Base-by-base conservation (phyloP, 53 echinoderm and acorn worm species). In the Arbacia lixula region DNA sequence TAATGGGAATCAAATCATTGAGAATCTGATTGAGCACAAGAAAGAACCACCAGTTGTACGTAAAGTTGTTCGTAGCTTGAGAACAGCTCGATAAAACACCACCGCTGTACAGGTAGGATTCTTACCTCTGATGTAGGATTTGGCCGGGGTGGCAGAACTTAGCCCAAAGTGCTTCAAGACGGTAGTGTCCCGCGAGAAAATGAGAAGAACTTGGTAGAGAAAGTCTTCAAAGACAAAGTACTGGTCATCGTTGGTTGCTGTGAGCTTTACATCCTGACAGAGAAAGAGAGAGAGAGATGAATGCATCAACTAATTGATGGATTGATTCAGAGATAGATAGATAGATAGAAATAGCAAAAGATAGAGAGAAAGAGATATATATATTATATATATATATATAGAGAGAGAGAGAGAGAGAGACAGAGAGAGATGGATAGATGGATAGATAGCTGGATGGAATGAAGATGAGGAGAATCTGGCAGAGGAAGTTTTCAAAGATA, bases 171-270 rank as follows among this genome's bases (percentile, higher is more conserved):
- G 98, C 54, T 90, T 92, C 60, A 97, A 66, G 69, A 97, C 92
- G 41, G 76, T 78, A 53, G 94, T 97, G 81, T 97, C 98, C 41
- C 98, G 67, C 16, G 94, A 94, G 75, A 97, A 97, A 35, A 97
- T 72, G 19, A 97, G 87, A 0, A 97, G 84, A 8, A 94, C 98
- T 71, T 97, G 98, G 53, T 97, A 94, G 71, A 97, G 92, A 53
- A 88, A 92, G 66, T 97, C 98, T 71, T 97, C 98, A 90, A 97
- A 97, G 51, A 97, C 98, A 64, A 97, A 97, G 63, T 97, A 97
- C 78, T 97, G 93, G 87, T 97, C 98, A 79, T 97, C 98, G 36
- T 97, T 97, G 79, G 94, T 92, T 17, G 98, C 94, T 4, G 98
- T 97, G 61, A 97, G 69, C 76, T 97, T 97, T 54, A 97, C 94